Evolutionary conservation across 53 echinoderm and acorn worm species (phyloP).

Genomic region (Arbacia lixula): DNA sequence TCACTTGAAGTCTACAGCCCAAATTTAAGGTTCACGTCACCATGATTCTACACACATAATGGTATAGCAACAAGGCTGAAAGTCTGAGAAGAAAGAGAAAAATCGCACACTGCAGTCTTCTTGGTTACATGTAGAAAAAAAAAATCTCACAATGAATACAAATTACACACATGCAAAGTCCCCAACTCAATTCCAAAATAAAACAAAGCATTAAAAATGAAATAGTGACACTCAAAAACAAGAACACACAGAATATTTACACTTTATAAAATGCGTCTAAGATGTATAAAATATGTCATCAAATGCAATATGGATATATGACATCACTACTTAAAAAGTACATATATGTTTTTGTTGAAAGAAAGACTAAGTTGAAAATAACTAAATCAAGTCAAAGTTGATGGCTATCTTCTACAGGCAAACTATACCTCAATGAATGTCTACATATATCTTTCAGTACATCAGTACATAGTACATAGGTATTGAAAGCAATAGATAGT

Average conservation of each 20-base stretch:
- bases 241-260: constrained; percentile 28
- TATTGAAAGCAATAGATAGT: constrained; percentile 43
- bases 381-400: no score
- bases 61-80: no score
- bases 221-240: not conserved
- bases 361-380: constrained; percentile 44
- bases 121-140: no score
- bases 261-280: constrained; percentile 39
- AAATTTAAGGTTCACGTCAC: no score
- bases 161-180: constrained; percentile 35
- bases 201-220: constrained; percentile 15
- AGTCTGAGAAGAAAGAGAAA: no score
- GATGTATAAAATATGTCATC: constrained; percentile 40
- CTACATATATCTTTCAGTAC: not conserved
- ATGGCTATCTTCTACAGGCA: constrained; percentile 14
- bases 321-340: constrained; percentile 8
- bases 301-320: not conserved
- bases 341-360: constrained; percentile 23
- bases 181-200: not conserved
- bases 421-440: not conserved
- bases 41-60: no score
- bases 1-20: no score
- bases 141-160: no score
- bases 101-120: no score
- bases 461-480: constrained; percentile 1